Conservation (phyloP, 2,797 vertebrate genomes). For the Eleutherodactylus coqui region DNA sequence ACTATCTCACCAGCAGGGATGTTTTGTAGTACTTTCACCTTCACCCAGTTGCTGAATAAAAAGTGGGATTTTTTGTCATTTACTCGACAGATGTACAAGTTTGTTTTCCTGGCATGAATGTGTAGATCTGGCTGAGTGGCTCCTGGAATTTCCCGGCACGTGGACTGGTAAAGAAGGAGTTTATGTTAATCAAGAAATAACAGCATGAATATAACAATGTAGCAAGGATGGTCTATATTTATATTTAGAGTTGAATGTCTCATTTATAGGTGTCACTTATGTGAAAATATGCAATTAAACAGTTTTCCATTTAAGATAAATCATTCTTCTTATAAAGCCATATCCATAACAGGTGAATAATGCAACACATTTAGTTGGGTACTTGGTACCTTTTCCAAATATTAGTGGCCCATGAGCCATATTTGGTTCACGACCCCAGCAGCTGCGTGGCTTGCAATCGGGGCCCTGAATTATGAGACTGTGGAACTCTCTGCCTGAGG, state of each 20-base stretch:
- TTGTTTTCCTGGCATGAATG: conserved; percentile 73
- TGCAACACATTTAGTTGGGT: too few species aligned
- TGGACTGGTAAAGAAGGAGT: conserved; percentile 60
- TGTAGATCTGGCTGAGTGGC: conserved; percentile 77
- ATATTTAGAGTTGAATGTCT: background rate
- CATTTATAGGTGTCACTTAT: background rate
- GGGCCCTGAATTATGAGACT: too few species aligned
- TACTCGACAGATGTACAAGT: conserved; percentile 81
- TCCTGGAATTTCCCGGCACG: conserved; percentile 71
- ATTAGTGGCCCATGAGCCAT: too few species aligned
- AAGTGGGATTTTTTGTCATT: conserved; percentile 76
- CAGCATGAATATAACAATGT: background rate
- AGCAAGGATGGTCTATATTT: background rate
- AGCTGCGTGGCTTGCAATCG: too few species aligned
- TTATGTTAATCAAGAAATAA: background rate
- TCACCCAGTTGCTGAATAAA: conserved; percentile 83
- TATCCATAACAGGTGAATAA: too few species aligned
- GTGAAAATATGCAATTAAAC: too few species aligned
- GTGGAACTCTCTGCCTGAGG: too few species aligned
- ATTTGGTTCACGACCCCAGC: too few species aligned
- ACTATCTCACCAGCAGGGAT: conserved; percentile 67
- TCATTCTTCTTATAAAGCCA: too few species aligned
- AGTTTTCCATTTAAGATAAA: too few species aligned
- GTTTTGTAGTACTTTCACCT: conserved; percentile 78
- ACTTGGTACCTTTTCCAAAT: too few species aligned